A percentile compares a stretch with the other conserved stretches of the same genome.
Evolutionary conservation across 2,888 invertebrate genomes (phyloP).

Genomic region (Oithona nana): DNA sequence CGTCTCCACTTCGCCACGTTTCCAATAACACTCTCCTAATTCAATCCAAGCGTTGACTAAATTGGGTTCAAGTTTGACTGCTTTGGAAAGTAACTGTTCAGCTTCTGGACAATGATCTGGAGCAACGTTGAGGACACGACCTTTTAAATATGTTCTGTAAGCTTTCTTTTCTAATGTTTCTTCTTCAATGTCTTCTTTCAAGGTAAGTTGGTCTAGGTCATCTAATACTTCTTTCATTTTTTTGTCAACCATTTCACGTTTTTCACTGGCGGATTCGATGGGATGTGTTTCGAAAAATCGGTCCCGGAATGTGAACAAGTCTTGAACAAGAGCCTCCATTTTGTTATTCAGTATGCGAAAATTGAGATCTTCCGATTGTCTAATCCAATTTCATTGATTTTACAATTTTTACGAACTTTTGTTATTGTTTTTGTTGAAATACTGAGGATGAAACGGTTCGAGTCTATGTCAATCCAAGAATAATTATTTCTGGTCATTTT

Average conservation of each 20-base stretch:
- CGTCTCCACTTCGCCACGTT: slow-evolving; percentile 55
- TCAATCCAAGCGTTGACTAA: slow-evolving; percentile 69
- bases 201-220: slow-evolving; percentile 44
- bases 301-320: slow-evolving; percentile 48
- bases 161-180: slow-evolving; percentile 23
- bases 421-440: too few relatives aligned
- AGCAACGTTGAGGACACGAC: slow-evolving; percentile 50
- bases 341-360: too few relatives aligned
- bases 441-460: too few relatives aligned
- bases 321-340: slow-evolving; percentile 47
- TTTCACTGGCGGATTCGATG: slow-evolving; percentile 45
- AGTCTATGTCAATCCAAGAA: too few relatives aligned
- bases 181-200: slow-evolving; percentile 22
- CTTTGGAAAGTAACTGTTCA: slow-evolving; percentile 52
- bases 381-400: too few relatives aligned
- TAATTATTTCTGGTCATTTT: too few relatives aligned
- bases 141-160: slow-evolving; percentile 46
- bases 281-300: slow-evolving; percentile 55
- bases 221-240: slow-evolving; percentile 40
- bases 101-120: slow-evolving; percentile 47
- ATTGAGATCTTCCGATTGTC: too few relatives aligned
- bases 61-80: slow-evolving; percentile 63
- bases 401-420: too few relatives aligned
- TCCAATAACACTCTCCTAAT: slow-evolving; percentile 72
- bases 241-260: slow-evolving; percentile 41